A percentile compares a stretch with the other conserved stretches of the same genome.
Evolutionary conservation across 1,140 invertebrate genomes (phyloP).

Genomic region (Zaprionus camerounensis): DNA sequence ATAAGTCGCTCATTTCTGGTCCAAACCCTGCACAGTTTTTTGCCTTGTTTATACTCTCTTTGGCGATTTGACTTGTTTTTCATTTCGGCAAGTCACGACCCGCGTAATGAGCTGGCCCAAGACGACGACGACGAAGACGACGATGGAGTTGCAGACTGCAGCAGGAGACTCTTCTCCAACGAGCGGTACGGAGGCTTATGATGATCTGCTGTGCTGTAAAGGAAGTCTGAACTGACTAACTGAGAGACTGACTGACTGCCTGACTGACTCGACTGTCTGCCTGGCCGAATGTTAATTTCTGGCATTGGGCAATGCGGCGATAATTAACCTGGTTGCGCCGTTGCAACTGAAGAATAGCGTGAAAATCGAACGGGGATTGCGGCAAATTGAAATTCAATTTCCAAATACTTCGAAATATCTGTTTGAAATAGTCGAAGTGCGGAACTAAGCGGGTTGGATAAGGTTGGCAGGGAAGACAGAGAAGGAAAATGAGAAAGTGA

Average conservation of each 20-base stretch:
- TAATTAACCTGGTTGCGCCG: slow-evolving; percentile 72
- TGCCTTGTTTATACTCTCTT: slow-evolving; percentile 45
- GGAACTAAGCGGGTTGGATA: slow-evolving; percentile 38
- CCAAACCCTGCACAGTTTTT: slow-evolving; percentile 34
- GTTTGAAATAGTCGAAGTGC: slow-evolving; percentile 17
- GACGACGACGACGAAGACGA: slow-evolving; percentile 3
- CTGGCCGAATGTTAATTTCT: slow-evolving; percentile 72
- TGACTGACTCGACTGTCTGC: slow-evolving; percentile 21
- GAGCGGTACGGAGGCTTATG: slow-evolving; percentile 48
- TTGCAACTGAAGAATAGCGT: slow-evolving; percentile 24
- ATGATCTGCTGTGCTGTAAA: slow-evolving; percentile 63
- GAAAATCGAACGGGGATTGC: slow-evolving; percentile 61
- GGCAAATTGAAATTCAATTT: slow-evolving; percentile 71
- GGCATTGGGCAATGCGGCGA: slow-evolving; percentile 72
- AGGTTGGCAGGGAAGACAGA: not conserved
- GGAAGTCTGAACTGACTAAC: slow-evolving; percentile 54
- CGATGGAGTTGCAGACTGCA: slow-evolving; percentile 5
- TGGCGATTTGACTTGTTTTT: slow-evolving; percentile 76
- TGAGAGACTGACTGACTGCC: slow-evolving; percentile 5
- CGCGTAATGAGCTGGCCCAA: slow-evolving; percentile 71
- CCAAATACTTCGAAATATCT: slow-evolving; percentile 40
- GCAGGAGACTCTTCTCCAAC: slow-evolving; percentile 21
- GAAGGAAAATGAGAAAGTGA: not conserved
- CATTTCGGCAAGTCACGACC: slow-evolving; percentile 82
- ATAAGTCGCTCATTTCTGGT: not conserved